Evolutionary conservation across 1,140 invertebrate genomes (phyloP), one percentile per base, ranked within the genome.

Genomic region (Doryteuthis pealeii): DNA sequence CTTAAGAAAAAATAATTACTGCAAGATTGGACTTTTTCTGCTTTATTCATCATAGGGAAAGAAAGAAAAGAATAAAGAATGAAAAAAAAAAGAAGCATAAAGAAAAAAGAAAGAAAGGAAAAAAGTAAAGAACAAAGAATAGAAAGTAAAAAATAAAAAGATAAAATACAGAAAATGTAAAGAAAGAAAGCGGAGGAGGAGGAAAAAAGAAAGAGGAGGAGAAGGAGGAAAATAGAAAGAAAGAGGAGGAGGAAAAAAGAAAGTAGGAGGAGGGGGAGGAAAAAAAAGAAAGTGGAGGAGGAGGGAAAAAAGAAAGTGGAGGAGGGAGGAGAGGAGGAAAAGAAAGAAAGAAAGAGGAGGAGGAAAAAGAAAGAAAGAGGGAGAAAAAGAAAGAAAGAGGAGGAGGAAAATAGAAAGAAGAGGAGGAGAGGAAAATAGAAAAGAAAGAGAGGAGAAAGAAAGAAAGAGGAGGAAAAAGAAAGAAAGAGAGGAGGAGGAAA

Each of bases 371-470:
- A 35, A 32, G 35, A 28, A 43, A 43, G 35, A 30, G 45, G 43
- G 26, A 40, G 35, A 31, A 70, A 65, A 70, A 43, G 43, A 30
- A 74, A 8, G 4, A 30, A 54, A 45, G 66, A 2, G 35, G 26
- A 28, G 14, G 43, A 62, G 62, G 32, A 54, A 26, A n/a, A 62
- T 45, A 43, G 32, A 31, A 49, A 70, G 32, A 43, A 30, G 2
- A 15, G 31, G 54, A 35, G 28, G 33, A 40, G 65, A 68, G 33
- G 58, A 32, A 73, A 58, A 68, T n/a, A 43, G 40, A 68, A 33
- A 45, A 67, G n/a, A 54, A 65, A 62, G 30, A 33, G 58, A 32
- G 58, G 71, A 72, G 54, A 26, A 12, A 70, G 69, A 70, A 43
- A 32, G 33, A 43, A 32, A 32, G 33, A 32, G 15, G 28, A 32